phyloP scores from a whole-genome alignment of 2,797 vertebrate species.

The Sebastes nivosus region DNA sequence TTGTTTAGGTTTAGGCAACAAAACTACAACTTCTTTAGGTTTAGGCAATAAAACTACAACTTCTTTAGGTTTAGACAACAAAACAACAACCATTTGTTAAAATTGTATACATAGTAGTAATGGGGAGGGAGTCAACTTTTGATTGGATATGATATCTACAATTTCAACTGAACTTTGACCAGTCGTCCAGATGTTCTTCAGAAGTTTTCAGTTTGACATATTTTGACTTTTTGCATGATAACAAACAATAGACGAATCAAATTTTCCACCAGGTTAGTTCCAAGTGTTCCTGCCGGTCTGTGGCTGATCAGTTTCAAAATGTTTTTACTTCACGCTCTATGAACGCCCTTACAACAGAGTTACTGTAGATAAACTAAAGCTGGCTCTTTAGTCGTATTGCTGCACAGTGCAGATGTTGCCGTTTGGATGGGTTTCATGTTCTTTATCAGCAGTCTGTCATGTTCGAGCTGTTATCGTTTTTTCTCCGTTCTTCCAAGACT shows the following conservation, averaged over 20 bases:
- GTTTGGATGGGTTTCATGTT: neutral
- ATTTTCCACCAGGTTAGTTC: constrained; percentile 38
- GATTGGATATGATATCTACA: neutral
- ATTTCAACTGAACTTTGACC: neutral
- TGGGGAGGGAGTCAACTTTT: neutral
- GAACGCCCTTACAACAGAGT: neutral
- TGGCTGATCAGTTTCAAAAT: neutral
- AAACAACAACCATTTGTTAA: neutral
- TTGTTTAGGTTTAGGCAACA: too few species aligned
- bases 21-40: too few species aligned
- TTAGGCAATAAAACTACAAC: too few species aligned
- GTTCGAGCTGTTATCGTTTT: neutral
- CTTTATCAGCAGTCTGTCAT: neutral
- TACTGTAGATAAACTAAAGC: neutral
- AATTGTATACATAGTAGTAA: neutral
- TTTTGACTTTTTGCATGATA: constrained; percentile 20
- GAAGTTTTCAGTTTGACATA: constrained; percentile 6
- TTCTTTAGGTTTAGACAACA: too few species aligned
- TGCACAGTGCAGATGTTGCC: constrained; percentile 13
- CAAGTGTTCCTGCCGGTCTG: constrained; percentile 2
- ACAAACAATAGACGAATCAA: constrained; percentile 16
- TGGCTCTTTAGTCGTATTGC: neutral
- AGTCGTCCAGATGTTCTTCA: constrained; percentile 36
- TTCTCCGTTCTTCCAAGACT: constrained; percentile 7
- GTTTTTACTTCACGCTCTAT: constrained; percentile 16